A percentile compares a stretch with the other conserved stretches of the same genome.
These are phyloP conservation scores for Perca schrenkii DNA, from an alignment of 2,113 vertebrate genomes.

Conservation along the genomic window DNA sequence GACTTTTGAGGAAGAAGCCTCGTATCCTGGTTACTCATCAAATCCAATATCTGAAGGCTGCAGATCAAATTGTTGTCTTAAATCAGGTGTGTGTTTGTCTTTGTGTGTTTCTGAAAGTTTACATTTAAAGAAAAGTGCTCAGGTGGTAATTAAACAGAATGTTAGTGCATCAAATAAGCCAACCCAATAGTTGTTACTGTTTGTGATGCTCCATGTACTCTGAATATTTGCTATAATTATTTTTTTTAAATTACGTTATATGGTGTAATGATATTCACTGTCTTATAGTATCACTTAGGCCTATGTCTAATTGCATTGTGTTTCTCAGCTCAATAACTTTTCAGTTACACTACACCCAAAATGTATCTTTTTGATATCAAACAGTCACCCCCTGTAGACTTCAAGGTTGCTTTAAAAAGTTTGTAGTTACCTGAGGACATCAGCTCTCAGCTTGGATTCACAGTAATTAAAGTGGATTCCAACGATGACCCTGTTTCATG, in stretches of 20 bases:
- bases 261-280: too few species aligned
- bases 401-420: not conserved
- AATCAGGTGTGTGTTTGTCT: constrained; percentile 88
- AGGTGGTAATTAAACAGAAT: not conserved
- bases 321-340: not conserved
- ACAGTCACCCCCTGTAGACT: not conserved
- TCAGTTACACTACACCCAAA: not conserved
- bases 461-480: too few species aligned
- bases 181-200: not conserved
- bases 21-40: constrained; percentile 96
- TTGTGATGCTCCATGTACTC: not conserved
- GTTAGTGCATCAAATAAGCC: not conserved
- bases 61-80: constrained; percentile 92
- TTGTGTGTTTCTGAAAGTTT: not conserved
- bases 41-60: constrained; percentile 92
- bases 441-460: not conserved
- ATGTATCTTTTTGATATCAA: not conserved
- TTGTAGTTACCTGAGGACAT: not conserved
- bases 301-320: not conserved
- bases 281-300: not conserved
- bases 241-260: not conserved
- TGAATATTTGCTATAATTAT: not conserved
- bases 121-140: not conserved
- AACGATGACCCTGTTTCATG: too few species aligned
- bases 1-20: constrained; percentile 90